Evolutionary conservation across 2,113 vertebrate species (phyloP), one percentile per base, ranked within the genome.

Genomic region (Aspidoscelis tigris): DNA sequence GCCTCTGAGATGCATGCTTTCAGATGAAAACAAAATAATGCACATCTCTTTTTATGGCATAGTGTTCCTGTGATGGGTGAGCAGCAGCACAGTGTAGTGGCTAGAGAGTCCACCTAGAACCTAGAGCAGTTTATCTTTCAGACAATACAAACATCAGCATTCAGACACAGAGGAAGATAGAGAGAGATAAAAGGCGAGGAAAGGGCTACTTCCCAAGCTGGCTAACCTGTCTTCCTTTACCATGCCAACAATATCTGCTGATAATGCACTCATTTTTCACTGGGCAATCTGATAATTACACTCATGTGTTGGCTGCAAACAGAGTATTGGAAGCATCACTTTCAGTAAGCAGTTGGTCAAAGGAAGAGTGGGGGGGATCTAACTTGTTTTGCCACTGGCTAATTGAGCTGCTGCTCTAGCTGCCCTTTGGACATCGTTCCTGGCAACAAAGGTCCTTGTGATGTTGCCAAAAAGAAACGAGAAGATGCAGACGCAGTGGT

Each of bases 321-420:
- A 1, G 10, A 14, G 81, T 11, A 3, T 1, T 86, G 18, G 22
- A 20, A 77, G 8, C 9, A 65, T 4, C 0, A 10, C 73, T 92
- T 92, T 58, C 64, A 77, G 70, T 21, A 87, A 89, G 39, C 0
- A 69, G 3, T 7, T 76, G 68, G 22, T 3, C 26, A 26, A 86
- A 33, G 26, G 14, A 71, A 9, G 65, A 68, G 64, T 6, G 72
- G 81, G 86, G 65, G 2, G 18, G 58, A 33, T 64, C 5, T 82
- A 21, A 43, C 0, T 2, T 44, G n/a, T 78, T 68, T 83, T 61
- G 33, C 14, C 68, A 39, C 50, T 66, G 24, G 1, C 24, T 87
- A 82, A 75, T 5, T 18, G 26, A 82, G 39, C 72, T 84, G 2
- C 0, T 0, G 18, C 24, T 61, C 33, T 69, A 14, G 47, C 18